A percentile compares a stretch with the other conserved stretches of the same genome.
Evolutionary conservation across 2,113 vertebrate species (phyloP).

Genomic region (Tyto alba): DNA sequence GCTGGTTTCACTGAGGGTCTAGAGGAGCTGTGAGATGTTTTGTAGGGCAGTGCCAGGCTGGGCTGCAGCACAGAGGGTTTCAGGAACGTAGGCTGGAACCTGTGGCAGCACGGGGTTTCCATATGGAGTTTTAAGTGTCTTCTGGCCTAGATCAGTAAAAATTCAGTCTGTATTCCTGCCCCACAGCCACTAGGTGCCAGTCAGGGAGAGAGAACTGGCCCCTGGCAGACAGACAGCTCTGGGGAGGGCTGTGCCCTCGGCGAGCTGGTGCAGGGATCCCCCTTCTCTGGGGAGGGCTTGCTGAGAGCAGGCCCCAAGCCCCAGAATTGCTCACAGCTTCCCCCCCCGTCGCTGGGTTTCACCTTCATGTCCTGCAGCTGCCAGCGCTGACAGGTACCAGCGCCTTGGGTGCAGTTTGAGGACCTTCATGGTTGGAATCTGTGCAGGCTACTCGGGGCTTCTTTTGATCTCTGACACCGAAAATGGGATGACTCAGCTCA

Average conservation of each 20-base stretch:
- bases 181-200: background rate
- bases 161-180: background rate
- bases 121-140: background rate
- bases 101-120: background rate
- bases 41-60: background rate
- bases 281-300: background rate
- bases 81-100: background rate
- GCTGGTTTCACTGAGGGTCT: background rate
- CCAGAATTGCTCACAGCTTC: background rate
- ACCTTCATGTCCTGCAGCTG: background rate
- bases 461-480: background rate
- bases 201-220: background rate
- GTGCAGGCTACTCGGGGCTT: background rate
- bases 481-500: background rate
- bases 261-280: background rate
- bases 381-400: background rate
- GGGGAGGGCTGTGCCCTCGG: background rate
- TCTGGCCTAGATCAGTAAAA: background rate
- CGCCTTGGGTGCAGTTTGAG: background rate
- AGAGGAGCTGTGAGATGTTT: background rate
- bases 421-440: background rate
- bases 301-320: background rate
- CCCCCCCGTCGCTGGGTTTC: fast-evolving
- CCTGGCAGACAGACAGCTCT: background rate
- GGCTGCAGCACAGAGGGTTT: background rate